Evolutionary conservation across 2,113 vertebrate genomes (phyloP).

Genomic region (Oreochromis tanganicae): DNA sequence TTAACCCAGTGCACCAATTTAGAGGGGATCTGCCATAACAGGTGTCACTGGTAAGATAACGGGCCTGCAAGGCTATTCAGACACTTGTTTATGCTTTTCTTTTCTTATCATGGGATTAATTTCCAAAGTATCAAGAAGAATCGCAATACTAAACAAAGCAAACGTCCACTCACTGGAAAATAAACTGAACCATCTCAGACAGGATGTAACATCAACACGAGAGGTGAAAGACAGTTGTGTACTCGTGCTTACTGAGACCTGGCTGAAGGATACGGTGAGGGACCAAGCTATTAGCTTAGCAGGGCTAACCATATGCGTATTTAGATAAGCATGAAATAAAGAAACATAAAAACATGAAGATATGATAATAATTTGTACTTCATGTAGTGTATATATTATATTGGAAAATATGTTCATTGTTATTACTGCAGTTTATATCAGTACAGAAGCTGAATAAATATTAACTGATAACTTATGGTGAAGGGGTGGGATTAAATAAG

Average conservation of each 20-base stretch:
- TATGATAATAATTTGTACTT: background rate
- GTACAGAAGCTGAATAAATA: no score
- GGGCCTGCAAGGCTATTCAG: background rate
- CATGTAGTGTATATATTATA: background rate
- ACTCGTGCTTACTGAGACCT: background rate
- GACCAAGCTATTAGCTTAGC: background rate
- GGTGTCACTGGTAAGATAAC: background rate
- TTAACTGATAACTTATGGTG: no score
- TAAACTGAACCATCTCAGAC: background rate
- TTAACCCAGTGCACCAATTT: background rate
- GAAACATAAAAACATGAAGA: background rate
- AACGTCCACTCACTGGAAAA: background rate
- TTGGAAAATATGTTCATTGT: no score
- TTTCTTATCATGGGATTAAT: background rate
- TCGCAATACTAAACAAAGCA: background rate
- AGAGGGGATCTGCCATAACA: background rate
- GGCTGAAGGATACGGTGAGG: background rate
- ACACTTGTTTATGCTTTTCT: background rate
- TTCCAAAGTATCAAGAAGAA: rapidly evolving
- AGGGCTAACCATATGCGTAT: background rate
- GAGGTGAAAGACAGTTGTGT: background rate
- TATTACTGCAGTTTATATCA: no score
- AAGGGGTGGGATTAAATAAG: no score
- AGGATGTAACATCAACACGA: background rate
- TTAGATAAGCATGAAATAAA: background rate